phyloP scores from a whole-genome alignment of 2,113 vertebrate genomes.

The Varanus salvator region DNA sequence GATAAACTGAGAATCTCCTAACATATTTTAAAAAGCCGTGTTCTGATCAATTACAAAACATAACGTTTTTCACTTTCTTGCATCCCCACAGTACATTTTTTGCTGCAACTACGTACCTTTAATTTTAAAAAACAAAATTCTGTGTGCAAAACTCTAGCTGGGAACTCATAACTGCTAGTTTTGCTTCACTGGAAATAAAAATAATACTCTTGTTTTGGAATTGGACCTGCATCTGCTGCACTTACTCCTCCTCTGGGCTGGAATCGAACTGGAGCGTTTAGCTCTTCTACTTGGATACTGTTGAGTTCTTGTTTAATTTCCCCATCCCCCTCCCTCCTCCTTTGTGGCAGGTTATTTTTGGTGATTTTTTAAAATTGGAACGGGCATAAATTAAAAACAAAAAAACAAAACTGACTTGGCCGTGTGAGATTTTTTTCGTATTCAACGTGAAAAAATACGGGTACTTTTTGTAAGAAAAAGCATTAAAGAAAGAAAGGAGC shows the following conservation, averaged over 20 bases:
- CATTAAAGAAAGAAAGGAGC: constrained; percentile 65
- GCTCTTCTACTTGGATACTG: constrained; percentile 70
- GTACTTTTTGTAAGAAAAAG: constrained; percentile 75
- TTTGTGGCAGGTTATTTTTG: constrained; percentile 59
- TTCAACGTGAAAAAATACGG: constrained; percentile 82
- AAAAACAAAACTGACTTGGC: constrained; percentile 53
- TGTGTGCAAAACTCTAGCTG: constrained; percentile 55
- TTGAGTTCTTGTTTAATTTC: constrained; percentile 62
- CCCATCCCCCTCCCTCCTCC: constrained; percentile 39
- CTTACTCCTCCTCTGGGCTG: constrained; percentile 70
- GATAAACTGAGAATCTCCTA: constrained; percentile 67
- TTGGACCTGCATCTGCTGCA: constrained; percentile 73
- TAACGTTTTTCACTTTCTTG: constrained; percentile 35
- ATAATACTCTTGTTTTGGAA: constrained; percentile 59
- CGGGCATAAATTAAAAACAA: constrained; percentile 35
- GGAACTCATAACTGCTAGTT: constrained; percentile 48
- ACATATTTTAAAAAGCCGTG: constrained; percentile 47
- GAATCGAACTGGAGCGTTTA: constrained; percentile 69
- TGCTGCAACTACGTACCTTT: constrained; percentile 68
- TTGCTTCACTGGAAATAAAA: constrained; percentile 65
- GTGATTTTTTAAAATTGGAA: constrained; percentile 8
- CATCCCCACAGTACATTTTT: constrained; percentile 52
- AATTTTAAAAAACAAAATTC: constrained; percentile 60
- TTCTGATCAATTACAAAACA: constrained; percentile 58
- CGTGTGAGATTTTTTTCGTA: constrained; percentile 72